Conservation (phyloP, 2,797 vertebrate genomes). For the Australoheros facetus region DNA sequence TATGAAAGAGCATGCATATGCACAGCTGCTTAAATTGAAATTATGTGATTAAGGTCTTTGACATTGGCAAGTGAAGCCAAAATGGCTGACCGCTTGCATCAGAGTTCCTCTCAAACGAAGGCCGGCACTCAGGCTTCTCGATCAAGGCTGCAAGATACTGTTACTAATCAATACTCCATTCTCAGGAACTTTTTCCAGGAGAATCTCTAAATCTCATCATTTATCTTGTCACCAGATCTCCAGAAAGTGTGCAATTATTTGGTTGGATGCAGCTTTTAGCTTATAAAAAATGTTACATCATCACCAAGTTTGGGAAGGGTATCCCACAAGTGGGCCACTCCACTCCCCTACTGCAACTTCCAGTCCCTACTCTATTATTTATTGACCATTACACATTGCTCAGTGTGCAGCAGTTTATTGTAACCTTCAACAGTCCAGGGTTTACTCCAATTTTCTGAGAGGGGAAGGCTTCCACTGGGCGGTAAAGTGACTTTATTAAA, state of each 20-base stretch:
- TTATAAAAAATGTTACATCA: slow-evolving; percentile 47
- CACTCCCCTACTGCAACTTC: slow-evolving; percentile 45
- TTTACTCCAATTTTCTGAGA: slow-evolving; percentile 20
- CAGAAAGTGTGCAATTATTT: slow-evolving; percentile 7
- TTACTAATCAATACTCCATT: slow-evolving; percentile 65
- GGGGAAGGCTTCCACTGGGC: slow-evolving; percentile 1
- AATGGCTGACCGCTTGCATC: slow-evolving; percentile 40
- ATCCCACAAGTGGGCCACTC: slow-evolving; percentile 31
- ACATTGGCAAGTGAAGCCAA: slow-evolving; percentile 45
- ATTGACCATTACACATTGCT: slow-evolving; percentile 53
- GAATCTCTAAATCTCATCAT: slow-evolving; percentile 48
- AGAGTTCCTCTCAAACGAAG: slow-evolving; percentile 23
- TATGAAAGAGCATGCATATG: slow-evolving; percentile 62
- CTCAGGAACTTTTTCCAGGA: slow-evolving; percentile 33
- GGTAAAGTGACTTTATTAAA: slow-evolving; percentile 17
- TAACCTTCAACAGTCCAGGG: slow-evolving; percentile 26
- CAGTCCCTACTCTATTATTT: slow-evolving; percentile 65
- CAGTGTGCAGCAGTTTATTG: slow-evolving; percentile 28
- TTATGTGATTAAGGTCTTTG: slow-evolving; percentile 57
- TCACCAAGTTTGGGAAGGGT: slow-evolving; percentile 35
- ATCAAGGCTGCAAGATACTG: slow-evolving; percentile 54
- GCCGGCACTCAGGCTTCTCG: slow-evolving; percentile 40
- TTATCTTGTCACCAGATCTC: slow-evolving; percentile 31
- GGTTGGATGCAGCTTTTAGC: not conserved
- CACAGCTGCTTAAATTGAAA: slow-evolving; percentile 46